A percentile compares a stretch with the other conserved stretches of the same genome.
These are phyloP conservation scores for Pogonocherus hispidulus DNA, from an alignment of 2,888 invertebrate species.

Conservation along the genomic window DNA sequence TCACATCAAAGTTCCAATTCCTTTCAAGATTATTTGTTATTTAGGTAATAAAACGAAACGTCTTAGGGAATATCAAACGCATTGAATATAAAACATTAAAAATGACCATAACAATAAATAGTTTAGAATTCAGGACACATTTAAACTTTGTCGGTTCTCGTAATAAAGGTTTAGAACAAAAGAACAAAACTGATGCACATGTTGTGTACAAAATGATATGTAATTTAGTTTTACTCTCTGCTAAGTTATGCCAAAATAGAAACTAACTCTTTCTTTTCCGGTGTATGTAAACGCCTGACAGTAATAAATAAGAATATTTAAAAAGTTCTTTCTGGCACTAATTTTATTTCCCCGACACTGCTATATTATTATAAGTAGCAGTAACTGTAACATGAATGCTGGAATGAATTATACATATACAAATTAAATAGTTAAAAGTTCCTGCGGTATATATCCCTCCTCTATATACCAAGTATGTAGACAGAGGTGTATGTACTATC, in stretches of 20 bases:
- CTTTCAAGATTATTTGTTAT: slow-evolving; percentile 8
- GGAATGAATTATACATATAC: background rate
- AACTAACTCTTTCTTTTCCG: background rate
- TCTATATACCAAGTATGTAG: no score
- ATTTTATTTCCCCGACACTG: background rate
- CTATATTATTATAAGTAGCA: background rate
- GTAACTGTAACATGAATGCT: background rate
- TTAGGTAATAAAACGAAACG: slow-evolving; percentile 38
- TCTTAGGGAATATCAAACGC: slow-evolving; percentile 22
- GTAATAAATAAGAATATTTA: slow-evolving; percentile 1
- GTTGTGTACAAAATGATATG: slow-evolving; percentile 22
- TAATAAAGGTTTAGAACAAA: slow-evolving; percentile 7
- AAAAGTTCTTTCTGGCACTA: background rate
- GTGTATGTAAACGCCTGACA: slow-evolving; percentile 5
- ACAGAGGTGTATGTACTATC: no score
- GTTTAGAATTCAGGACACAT: slow-evolving; percentile 40
- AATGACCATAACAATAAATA: slow-evolving; percentile 32
- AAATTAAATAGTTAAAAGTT: background rate
- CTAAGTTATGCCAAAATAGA: slow-evolving; percentile 8
- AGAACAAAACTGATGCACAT: slow-evolving; percentile 11
- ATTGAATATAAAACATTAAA: slow-evolving; percentile 34
- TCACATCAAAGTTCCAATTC: background rate
- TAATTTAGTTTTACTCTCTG: slow-evolving; percentile 13
- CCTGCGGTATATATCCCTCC: no score
- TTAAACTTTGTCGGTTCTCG: slow-evolving; percentile 28